phyloP scores from a whole-genome alignment of 1,140 invertebrate genomes.

The Calephelis virginiensis region DNA sequence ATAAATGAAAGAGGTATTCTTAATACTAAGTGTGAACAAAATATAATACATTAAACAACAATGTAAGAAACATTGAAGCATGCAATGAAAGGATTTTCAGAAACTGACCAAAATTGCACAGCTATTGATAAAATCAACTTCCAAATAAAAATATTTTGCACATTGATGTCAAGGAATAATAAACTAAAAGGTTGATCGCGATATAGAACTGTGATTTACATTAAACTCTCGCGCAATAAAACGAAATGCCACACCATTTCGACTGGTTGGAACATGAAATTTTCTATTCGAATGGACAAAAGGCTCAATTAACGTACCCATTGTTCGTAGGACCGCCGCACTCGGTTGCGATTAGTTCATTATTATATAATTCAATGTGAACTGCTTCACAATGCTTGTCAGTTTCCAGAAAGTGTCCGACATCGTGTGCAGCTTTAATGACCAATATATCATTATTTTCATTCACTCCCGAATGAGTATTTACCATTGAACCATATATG shows the following conservation, averaged over 20 bases:
- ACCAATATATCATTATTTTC: constrained; percentile 29
- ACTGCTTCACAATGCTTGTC: constrained; percentile 37
- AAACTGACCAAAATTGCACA: background rate
- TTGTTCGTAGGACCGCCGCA: constrained; percentile 54
- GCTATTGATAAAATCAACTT: background rate
- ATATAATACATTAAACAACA: too few species aligned
- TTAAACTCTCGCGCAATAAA: constrained; percentile 58
- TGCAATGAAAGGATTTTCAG: too few species aligned
- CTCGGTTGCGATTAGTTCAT: constrained; percentile 64
- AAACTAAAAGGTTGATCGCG: background rate
- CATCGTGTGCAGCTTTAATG: constrained; percentile 23
- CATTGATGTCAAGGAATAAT: background rate
- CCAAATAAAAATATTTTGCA: too few species aligned
- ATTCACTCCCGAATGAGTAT: constrained; percentile 9
- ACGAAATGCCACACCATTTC: constrained; percentile 52
- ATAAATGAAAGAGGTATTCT: too few species aligned
- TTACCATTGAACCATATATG: background rate
- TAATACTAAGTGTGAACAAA: too few species aligned
- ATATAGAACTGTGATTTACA: constrained; percentile 53
- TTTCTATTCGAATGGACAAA: constrained; percentile 73
- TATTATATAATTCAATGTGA: constrained; percentile 69
- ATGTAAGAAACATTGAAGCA: too few species aligned
- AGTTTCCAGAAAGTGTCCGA: constrained; percentile 23
- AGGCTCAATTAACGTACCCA: constrained; percentile 66
- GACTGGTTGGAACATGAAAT: constrained; percentile 64